phyloP scores from a whole-genome alignment of 2,888 invertebrate genomes.

The Chaetoderma sp. region DNA sequence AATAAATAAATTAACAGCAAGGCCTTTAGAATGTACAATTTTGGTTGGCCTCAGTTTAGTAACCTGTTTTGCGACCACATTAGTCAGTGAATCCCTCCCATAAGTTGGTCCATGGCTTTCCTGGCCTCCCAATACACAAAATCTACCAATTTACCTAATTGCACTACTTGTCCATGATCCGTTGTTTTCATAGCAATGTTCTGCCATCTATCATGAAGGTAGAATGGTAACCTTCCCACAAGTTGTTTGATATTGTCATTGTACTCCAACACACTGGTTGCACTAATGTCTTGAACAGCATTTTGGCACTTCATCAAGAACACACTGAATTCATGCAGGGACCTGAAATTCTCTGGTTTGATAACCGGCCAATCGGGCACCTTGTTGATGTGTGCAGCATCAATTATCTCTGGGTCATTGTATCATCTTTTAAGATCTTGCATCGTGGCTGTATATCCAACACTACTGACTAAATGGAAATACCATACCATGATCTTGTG shows the following conservation, averaged over 20 bases:
- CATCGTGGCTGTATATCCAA: neutral
- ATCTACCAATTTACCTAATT: too few relatives aligned
- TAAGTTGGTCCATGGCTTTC: too few relatives aligned
- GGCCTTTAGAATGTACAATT: too few relatives aligned
- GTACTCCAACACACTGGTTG: constrained; percentile 32
- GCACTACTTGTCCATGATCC: neutral
- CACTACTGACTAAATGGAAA: neutral
- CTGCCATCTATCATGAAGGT: constrained; percentile 27
- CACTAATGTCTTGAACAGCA: too few relatives aligned
- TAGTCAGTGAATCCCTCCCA: too few relatives aligned
- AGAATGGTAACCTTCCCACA: constrained; percentile 23
- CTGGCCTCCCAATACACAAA: too few relatives aligned
- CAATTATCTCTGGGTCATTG: constrained; percentile 6
- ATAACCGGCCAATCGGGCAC: constrained; percentile 10
- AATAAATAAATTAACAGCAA: too few relatives aligned
- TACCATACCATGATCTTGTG: constrained; percentile 5
- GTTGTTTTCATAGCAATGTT: constrained; percentile 9
- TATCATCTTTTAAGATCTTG: constrained; percentile 4
- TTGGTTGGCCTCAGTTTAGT: too few relatives aligned
- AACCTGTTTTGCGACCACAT: too few relatives aligned
- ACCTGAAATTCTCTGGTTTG: constrained; percentile 4
- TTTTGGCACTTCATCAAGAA: too few relatives aligned
- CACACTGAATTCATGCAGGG: too few relatives aligned
- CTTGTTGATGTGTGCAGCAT: constrained; percentile 1
- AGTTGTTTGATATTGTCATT: constrained; percentile 27